Percentiles rank a stretch among this genome's conserved stretches.
Conservation (phyloP, 2,888 invertebrate genomes). For the Rapana venosa region DNA sequence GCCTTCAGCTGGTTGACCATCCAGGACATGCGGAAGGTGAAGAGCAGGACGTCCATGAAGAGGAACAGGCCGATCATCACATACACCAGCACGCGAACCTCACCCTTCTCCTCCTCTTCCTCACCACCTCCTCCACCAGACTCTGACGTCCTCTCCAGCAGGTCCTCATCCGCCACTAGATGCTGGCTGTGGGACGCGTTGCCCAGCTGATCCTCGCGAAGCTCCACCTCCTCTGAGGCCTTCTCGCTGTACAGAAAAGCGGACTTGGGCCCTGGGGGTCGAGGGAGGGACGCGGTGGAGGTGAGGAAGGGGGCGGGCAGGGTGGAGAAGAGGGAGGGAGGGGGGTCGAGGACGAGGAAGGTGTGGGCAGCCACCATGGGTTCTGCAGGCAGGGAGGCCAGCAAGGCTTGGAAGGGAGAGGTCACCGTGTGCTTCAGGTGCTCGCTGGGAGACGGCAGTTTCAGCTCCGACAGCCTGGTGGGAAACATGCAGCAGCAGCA, state of each 20-base stretch:
- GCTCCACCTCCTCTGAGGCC: neutral
- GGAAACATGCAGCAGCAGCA: too few relatives aligned
- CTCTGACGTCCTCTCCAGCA: neutral
- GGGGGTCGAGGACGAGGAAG: slow-evolving; percentile 33
- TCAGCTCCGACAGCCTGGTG: slow-evolving; percentile 32
- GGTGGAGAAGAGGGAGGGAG: neutral
- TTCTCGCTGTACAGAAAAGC: neutral
- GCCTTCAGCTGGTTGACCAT: slow-evolving; percentile 58
- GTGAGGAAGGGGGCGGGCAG: neutral
- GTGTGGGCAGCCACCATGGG: slow-evolving; percentile 41
- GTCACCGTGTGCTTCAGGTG: slow-evolving; percentile 25
- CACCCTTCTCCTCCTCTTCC: neutral
- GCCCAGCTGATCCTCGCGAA: neutral
- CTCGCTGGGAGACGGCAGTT: slow-evolving; percentile 32
- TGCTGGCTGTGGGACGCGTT: neutral
- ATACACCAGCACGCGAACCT: slow-evolving; percentile 52
- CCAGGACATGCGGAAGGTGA: slow-evolving; percentile 68
- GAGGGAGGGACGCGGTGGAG: neutral
- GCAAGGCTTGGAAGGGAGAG: neutral
- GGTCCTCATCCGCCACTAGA: neutral
- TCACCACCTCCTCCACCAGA: neutral
- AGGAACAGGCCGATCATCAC: slow-evolving; percentile 67
- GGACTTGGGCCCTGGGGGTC: neutral
- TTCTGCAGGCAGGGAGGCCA: slow-evolving; percentile 16
- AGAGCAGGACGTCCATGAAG: slow-evolving; percentile 63